Evolutionary conservation across 1,140 invertebrate genomes (phyloP).

Genomic region (Brachionus sp.): DNA sequence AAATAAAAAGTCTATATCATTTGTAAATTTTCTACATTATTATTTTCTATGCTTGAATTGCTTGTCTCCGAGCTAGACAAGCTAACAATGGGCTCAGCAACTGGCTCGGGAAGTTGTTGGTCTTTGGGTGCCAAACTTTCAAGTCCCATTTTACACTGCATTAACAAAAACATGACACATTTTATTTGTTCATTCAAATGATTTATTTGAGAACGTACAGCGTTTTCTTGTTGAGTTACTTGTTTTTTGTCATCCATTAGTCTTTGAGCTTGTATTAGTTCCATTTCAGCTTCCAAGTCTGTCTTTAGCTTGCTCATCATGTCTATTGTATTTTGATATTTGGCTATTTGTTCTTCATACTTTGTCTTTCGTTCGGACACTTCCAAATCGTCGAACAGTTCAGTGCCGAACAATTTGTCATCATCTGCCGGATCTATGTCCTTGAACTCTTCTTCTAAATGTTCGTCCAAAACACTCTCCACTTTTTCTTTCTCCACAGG

Average conservation of each 20-base stretch:
- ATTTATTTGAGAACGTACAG: background rate
- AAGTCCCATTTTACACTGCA: constrained; percentile 21
- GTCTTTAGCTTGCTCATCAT: constrained; percentile 19
- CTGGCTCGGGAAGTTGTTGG: background rate
- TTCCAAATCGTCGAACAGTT: constrained; percentile 27
- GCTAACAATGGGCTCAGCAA: background rate
- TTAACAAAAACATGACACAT: constrained; percentile 18
- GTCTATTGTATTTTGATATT: constrained; percentile 16
- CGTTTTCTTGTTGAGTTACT: background rate
- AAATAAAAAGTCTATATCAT: background rate
- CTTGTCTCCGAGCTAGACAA: background rate
- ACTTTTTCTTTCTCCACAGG: background rate
- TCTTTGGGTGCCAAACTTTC: background rate
- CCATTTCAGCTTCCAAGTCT: constrained; percentile 8
- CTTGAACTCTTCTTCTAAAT: constrained; percentile 8
- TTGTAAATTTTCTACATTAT: background rate
- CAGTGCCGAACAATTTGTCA: background rate
- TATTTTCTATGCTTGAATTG: background rate
- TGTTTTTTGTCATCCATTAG: background rate
- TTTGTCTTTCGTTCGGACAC: background rate
- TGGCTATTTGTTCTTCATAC: constrained; percentile 15
- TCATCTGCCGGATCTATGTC: constrained; percentile 4
- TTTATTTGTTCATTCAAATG: constrained; percentile 41
- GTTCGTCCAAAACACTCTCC: background rate
- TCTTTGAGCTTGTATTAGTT: background rate